Percentiles rank a stretch among this genome's conserved stretches.
Evolutionary conservation across 2,888 invertebrate species (phyloP).

Genomic region (Temnothorax rugatulus): DNA sequence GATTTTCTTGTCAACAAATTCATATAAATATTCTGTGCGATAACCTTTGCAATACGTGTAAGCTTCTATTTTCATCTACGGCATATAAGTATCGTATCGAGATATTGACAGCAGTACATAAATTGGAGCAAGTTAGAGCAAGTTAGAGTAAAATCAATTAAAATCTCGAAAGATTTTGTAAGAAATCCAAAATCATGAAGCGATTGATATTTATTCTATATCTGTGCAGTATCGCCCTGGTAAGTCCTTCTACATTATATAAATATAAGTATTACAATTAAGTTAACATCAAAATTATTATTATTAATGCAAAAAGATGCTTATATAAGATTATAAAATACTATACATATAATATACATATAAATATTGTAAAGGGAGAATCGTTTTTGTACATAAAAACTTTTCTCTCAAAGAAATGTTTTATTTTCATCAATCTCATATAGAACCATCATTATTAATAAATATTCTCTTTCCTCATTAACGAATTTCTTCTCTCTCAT

Average conservation of each 20-base stretch:
- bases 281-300: background rate
- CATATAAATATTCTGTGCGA: background rate
- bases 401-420: background rate
- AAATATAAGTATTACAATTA: background rate
- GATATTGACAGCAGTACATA: background rate
- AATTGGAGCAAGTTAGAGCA: background rate
- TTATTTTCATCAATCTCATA: background rate
- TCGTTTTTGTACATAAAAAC: background rate
- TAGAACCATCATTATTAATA: no score
- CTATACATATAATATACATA: background rate
- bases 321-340: background rate
- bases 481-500: background rate
- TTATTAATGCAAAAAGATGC: background rate
- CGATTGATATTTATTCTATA: background rate
- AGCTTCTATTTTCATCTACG: background rate
- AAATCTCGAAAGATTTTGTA: background rate
- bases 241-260: background rate
- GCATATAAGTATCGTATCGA: constrained; percentile 1
- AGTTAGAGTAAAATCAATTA: background rate
- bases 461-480: no score
- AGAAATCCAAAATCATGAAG: background rate
- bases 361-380: background rate
- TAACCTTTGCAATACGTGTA: constrained; percentile 6
- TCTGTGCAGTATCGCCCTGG: background rate
- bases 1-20: background rate